These are phyloP conservation scores for Eubasilissa splendida DNA, from an alignment of 2,888 invertebrate genomes.

Conservation along the genomic window DNA sequence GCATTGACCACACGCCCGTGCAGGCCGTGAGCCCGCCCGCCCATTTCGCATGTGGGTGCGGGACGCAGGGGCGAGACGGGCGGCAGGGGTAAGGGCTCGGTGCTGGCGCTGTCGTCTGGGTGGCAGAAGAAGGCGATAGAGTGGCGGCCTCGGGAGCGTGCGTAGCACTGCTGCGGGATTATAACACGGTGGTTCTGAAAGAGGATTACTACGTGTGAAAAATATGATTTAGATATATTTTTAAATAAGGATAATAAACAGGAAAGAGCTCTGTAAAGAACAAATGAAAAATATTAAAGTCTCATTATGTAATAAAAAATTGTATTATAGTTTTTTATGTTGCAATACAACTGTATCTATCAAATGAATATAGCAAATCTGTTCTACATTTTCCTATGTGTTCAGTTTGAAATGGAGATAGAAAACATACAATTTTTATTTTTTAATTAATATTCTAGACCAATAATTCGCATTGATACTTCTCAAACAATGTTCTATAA, in stretches of 20 bases:
- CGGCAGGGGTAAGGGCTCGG: slow-evolving; percentile 69
- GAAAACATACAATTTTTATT: no score
- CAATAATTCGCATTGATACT: neutral
- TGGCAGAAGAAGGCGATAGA: slow-evolving; percentile 85
- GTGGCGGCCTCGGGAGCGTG: slow-evolving; percentile 78
- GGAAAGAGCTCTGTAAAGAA: no score
- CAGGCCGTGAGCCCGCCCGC: slow-evolving; percentile 67
- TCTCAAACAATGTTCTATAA: neutral
- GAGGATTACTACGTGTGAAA: neutral
- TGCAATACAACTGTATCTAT: no score
- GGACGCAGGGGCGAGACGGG: slow-evolving; percentile 66
- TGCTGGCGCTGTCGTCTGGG: slow-evolving; percentile 75
- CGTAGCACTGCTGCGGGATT: slow-evolving; percentile 77
- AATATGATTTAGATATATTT: no score
- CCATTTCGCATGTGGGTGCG: slow-evolving; percentile 66
- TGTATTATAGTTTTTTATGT: no score
- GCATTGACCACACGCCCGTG: slow-evolving; percentile 78
- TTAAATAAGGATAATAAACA: no score
- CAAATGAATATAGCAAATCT: no score
- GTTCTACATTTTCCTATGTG: no score
- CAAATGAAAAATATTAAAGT: no score
- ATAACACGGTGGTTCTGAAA: slow-evolving; percentile 81
- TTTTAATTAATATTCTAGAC: no score
- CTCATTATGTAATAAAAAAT: no score
- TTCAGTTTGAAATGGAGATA: no score